phyloP scores from a whole-genome alignment of 2,113 vertebrate genomes.

The Xiphophorus hellerii region DNA sequence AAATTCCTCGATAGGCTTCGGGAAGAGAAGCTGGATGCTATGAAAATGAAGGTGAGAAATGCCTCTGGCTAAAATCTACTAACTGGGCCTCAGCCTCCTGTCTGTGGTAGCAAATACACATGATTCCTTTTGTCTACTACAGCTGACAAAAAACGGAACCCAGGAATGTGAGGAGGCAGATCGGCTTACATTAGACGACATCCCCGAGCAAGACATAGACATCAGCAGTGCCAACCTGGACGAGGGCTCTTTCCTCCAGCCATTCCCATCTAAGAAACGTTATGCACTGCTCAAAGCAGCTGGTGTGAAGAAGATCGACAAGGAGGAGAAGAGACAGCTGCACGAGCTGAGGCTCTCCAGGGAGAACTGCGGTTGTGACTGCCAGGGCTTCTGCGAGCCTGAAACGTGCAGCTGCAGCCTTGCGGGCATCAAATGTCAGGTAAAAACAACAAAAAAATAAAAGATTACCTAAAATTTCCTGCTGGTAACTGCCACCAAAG shows the following conservation, averaged over 20 bases:
- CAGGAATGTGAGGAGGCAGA: conserved; percentile 87
- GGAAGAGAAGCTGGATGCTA: conserved; percentile 89
- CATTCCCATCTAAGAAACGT: conserved; percentile 87
- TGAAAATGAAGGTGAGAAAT: conserved; percentile 84
- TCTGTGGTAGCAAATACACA: background rate
- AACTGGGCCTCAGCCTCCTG: background rate
- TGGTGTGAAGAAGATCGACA: conserved; percentile 93
- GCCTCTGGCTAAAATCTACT: background rate
- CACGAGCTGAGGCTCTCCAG: conserved; percentile 89
- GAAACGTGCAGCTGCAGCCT: conserved; percentile 94
- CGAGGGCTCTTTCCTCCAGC: conserved; percentile 88
- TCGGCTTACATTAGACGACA: conserved; percentile 87
- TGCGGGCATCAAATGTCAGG: conserved; percentile 97
- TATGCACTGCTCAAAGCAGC: conserved; percentile 87
- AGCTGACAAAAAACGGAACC: conserved; percentile 89
- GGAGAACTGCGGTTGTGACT: conserved; percentile 93
- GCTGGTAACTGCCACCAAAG: background rate
- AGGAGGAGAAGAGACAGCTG: conserved; percentile 93
- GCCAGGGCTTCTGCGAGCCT: conserved; percentile 91
- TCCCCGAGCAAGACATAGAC: conserved; percentile 86
- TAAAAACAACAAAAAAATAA: conserved; percentile 49
- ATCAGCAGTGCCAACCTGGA: conserved; percentile 81
- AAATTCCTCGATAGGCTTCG: conserved; percentile 87
- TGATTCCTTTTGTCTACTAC: background rate
- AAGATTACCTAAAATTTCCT: background rate